Evolutionary conservation across 2,888 invertebrate genomes (phyloP), one percentile per base, ranked within the genome.

Genomic region (Chrysodeixis includens): DNA sequence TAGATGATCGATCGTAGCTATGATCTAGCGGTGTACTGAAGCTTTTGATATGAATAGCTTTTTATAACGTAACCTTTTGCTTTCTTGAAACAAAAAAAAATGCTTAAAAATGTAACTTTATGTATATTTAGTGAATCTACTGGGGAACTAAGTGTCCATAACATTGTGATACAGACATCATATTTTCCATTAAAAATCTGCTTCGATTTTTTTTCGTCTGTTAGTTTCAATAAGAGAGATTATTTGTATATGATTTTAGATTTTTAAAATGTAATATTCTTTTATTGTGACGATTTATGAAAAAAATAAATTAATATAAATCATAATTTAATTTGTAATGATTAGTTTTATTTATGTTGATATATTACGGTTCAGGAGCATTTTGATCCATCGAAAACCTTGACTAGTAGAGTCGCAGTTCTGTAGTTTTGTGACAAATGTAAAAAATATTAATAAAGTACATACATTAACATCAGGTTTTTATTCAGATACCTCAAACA

Each of bases 241-340:
- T 93, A 94, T 93, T 92, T 94, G 93, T 94, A 93, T 91, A 94
- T 94, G 92, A 93, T 88, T 92, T 93, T 93, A 93, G 92, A 90
- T 90, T 93, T 89, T 86, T 83, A 71, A 89, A 90, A 82, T 88
- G 86, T 91, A 90, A 90, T 91, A 90, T 92, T 88, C 86, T 89
- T 91, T 90, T 92, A 92, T 90, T 89, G 88, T 92, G 91, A 88
- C 91, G 83, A 89, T 89, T 89, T 90, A 91, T 90, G 86, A 89
- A 88, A 87, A 66, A 74, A 74, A 68, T 65, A 57, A 80, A 86
- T 88, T 90, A 88, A 89, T 88, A 87, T 89, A 88, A 92, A 88
- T 83, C 77, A 85, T 88, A 86, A 86, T 88, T 92, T 88, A 89
- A 86, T 88, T 26, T 86, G 90, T 90, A 88, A 88, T 85, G 80